Percentiles rank a stretch among this genome's conserved stretches.
Evolutionary conservation across 2,888 invertebrate genomes (phyloP).

Genomic region (Hermodice carunculata): DNA sequence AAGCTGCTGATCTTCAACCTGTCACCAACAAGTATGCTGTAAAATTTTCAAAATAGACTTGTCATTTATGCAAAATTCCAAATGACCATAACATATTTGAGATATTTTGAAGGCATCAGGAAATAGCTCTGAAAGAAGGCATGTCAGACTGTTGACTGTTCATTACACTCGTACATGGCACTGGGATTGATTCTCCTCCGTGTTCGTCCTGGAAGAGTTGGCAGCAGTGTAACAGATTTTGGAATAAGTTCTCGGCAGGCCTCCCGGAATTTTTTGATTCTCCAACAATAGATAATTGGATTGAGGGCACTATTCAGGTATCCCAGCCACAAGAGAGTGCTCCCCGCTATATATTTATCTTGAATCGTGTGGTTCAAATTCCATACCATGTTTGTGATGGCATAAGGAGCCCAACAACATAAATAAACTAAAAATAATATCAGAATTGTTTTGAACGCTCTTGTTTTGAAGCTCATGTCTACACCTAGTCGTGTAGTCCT

Average conservation of each 20-base stretch:
- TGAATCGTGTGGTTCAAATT: slow-evolving; percentile 19
- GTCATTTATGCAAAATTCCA: too few species aligned
- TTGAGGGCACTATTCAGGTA: slow-evolving; percentile 57
- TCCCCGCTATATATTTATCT: slow-evolving; percentile 25
- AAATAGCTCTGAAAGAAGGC: too few species aligned
- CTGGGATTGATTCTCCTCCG: slow-evolving; percentile 11
- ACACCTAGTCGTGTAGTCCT: slow-evolving; percentile 31
- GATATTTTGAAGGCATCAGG: too few species aligned
- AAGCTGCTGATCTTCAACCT: too few species aligned
- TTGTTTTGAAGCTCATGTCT: slow-evolving; percentile 56
- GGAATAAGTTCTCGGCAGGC: slow-evolving; percentile 15
- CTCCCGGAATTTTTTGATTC: slow-evolving; percentile 51
- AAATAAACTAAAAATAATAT: slow-evolving; percentile 51
- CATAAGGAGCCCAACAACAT: slow-evolving; percentile 55
- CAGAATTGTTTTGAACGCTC: slow-evolving; percentile 60
- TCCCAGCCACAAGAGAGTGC: slow-evolving; percentile 45
- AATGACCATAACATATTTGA: too few species aligned
- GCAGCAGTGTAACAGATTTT: not conserved
- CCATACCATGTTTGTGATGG: slow-evolving; percentile 39
- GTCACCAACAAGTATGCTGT: too few species aligned
- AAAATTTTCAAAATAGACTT: too few species aligned
- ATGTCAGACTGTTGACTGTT: too few species aligned
- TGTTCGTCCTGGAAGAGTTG: not conserved
- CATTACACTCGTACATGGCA: slow-evolving; percentile 1
- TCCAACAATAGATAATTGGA: slow-evolving; percentile 55